Percentiles rank a stretch among this genome's conserved stretches.
Evolutionary conservation across 2,113 vertebrate species (phyloP).

Genomic region (Phainopepla nitens): DNA sequence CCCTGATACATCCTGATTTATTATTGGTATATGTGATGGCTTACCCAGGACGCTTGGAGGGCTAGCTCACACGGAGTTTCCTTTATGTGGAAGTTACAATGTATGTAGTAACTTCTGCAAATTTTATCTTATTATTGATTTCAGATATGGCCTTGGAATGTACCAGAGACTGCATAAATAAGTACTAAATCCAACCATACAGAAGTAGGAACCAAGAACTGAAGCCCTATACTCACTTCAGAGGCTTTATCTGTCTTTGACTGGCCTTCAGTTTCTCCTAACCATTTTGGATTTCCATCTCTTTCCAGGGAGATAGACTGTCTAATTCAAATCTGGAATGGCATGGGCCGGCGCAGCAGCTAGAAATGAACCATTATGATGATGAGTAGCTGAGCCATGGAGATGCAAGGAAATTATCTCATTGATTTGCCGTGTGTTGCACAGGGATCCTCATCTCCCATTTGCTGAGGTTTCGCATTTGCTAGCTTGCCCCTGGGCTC

Average conservation of each 20-base stretch:
- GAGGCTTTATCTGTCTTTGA: neutral
- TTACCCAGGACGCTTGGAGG: neutral
- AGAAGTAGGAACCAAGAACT: neutral
- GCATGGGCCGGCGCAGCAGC: neutral
- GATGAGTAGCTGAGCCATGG: neutral
- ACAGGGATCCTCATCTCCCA: neutral
- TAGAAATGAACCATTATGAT: neutral
- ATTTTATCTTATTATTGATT: neutral
- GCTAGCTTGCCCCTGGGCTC: neutral
- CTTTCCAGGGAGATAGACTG: neutral
- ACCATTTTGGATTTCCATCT: neutral
- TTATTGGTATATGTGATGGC: neutral
- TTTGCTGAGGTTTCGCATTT: neutral
- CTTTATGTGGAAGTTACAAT: neutral
- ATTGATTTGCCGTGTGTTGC: neutral
- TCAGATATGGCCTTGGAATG: neutral
- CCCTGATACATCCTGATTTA: neutral
- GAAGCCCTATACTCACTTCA: neutral
- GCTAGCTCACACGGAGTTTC: neutral
- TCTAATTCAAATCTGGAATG: neutral
- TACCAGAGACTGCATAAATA: neutral
- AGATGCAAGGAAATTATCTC: neutral
- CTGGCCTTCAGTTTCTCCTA: neutral
- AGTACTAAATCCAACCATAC: neutral
- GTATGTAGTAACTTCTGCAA: fast-evolving